Evolutionary conservation across 2,113 vertebrate species (phyloP).

Genomic region (Argyrosomus japonicus): DNA sequence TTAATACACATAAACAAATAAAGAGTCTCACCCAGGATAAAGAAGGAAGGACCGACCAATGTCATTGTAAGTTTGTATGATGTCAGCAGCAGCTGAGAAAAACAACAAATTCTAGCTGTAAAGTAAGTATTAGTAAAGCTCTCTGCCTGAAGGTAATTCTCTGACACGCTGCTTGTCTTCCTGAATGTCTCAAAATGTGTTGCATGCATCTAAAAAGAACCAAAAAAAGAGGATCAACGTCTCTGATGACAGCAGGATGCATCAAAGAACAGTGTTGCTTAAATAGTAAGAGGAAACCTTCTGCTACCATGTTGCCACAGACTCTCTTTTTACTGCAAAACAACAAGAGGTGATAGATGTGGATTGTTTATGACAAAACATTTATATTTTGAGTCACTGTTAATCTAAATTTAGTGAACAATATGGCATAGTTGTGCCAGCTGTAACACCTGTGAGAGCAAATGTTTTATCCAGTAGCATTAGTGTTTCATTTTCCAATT

Average conservation of each 20-base stretch:
- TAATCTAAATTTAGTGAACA: neutral
- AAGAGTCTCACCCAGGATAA: conserved; percentile 66
- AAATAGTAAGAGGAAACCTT: conserved; percentile 46
- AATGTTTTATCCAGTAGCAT: neutral
- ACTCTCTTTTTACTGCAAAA: neutral
- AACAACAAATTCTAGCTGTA: neutral
- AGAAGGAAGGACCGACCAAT: neutral
- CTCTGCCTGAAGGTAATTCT: neutral
- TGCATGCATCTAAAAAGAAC: neutral
- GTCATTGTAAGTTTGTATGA: conserved; percentile 52
- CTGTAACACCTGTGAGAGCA: neutral
- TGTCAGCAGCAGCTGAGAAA: neutral
- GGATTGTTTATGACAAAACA: neutral
- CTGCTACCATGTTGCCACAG: conserved; percentile 25
- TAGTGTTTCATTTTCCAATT: neutral
- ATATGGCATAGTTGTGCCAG: no score
- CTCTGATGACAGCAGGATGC: conserved; percentile 59
- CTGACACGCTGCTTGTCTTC: neutral
- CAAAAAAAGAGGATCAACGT: conserved; percentile 64
- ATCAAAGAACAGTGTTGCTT: conserved; percentile 53
- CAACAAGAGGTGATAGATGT: neutral
- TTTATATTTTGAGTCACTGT: neutral
- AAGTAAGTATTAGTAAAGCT: neutral
- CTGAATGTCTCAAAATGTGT: neutral
- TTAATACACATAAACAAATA: neutral